phyloP scores from a whole-genome alignment of 2,888 invertebrate genomes.

The Drosophila nr. perissopoda region DNA sequence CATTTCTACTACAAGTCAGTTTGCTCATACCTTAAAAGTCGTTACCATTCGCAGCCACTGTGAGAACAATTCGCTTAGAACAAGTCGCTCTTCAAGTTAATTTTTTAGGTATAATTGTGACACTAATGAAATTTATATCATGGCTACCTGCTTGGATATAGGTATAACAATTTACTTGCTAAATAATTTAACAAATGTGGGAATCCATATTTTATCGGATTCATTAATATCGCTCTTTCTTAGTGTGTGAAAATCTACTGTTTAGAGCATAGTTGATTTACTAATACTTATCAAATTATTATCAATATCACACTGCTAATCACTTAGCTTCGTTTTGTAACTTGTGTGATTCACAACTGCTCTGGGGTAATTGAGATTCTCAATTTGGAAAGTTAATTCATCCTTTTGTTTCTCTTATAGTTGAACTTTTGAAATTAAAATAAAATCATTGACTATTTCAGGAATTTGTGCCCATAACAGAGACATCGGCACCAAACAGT shows the following conservation, averaged over 20 bases:
- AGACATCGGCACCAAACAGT: constrained; percentile 66
- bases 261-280: not conserved
- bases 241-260: too few species aligned
- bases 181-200: not conserved
- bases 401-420: not conserved
- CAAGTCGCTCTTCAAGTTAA: not conserved
- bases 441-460: constrained; percentile 11
- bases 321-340: not conserved
- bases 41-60: constrained; percentile 7
- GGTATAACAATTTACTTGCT: not conserved
- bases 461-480: constrained; percentile 81
- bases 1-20: not conserved
- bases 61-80: not conserved
- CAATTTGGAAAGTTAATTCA: not conserved
- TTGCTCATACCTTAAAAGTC: not conserved
- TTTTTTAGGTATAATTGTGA: not conserved
- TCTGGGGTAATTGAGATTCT: not conserved
- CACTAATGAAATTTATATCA: not conserved
- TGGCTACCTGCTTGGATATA: not conserved
- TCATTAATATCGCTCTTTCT: not conserved
- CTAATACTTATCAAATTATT: not conserved
- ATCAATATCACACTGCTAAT: not conserved
- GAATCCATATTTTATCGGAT: not conserved
- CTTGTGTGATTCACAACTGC: not conserved
- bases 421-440: not conserved